Percentiles rank a stretch among this genome's conserved stretches.
Evolutionary conservation across 2,888 invertebrate genomes (phyloP).

Genomic region (Phania funesta): DNA sequence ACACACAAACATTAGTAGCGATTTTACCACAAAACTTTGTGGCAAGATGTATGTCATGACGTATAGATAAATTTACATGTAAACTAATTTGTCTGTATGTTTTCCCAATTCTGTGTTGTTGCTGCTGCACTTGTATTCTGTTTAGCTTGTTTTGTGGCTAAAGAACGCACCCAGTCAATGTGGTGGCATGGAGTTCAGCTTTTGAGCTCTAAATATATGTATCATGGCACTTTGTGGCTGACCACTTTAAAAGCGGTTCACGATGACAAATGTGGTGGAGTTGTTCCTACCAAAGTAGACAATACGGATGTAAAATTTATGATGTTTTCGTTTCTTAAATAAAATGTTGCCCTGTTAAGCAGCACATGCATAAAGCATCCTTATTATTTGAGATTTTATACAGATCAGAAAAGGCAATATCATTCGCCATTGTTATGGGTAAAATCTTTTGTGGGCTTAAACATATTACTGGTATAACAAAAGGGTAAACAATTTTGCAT

Average conservation of each 20-base stretch:
- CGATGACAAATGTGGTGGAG: conserved; percentile 1
- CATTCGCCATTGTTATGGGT: no score
- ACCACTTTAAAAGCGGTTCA: conserved; percentile 27
- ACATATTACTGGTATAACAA: no score
- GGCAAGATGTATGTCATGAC: neutral
- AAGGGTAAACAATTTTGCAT: no score
- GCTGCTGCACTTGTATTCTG: neutral
- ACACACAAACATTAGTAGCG: neutral
- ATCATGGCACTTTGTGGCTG: conserved; percentile 45
- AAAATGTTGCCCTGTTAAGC: no score
- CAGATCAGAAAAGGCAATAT: no score
- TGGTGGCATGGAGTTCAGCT: conserved; percentile 4
- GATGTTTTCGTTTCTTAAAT: neutral
- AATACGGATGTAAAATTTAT: neutral
- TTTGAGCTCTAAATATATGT: conserved; percentile 35
- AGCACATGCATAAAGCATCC: no score
- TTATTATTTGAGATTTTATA: no score
- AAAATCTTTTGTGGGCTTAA: no score
- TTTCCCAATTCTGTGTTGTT: neutral
- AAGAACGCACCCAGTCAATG: neutral
- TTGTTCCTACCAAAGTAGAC: neutral
- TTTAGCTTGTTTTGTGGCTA: conserved; percentile 11
- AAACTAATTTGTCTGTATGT: neutral
- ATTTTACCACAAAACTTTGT: conserved; percentile 11
- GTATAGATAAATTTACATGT: neutral